phyloP scores from a whole-genome alignment of 2,888 invertebrate genomes.

The Catocala fraxini region DNA sequence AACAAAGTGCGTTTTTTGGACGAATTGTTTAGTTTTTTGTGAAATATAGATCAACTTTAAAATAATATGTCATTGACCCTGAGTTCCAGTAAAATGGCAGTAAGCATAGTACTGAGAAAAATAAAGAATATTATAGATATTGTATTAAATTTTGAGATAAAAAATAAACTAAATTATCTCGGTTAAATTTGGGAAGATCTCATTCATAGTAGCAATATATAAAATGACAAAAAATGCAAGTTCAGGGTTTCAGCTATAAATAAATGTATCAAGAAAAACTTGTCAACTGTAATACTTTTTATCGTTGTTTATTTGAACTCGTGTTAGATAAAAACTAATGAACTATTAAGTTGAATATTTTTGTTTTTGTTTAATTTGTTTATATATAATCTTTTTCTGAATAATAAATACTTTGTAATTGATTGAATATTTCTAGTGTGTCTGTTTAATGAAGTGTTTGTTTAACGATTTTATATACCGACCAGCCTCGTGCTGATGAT shows the following conservation, averaged over 20 bases:
- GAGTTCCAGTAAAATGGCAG: slow-evolving; percentile 60
- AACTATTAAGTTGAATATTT: neutral
- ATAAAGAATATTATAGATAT: slow-evolving; percentile 29
- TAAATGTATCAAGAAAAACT: slow-evolving; percentile 5
- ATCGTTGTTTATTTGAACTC: slow-evolving; percentile 4
- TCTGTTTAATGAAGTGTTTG: too few species aligned
- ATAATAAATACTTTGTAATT: too few species aligned
- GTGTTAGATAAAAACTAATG: slow-evolving; percentile 7
- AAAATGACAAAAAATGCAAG: slow-evolving; percentile 19
- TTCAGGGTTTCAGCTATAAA: slow-evolving; percentile 12
- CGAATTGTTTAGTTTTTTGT: slow-evolving; percentile 77
- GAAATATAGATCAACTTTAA: slow-evolving; percentile 83
- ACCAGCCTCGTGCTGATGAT: too few species aligned
- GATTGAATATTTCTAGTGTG: too few species aligned
- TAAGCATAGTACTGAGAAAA: slow-evolving; percentile 48
- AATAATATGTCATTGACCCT: slow-evolving; percentile 82
- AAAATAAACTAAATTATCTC: slow-evolving; percentile 18
- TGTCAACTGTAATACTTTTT: slow-evolving; percentile 6
- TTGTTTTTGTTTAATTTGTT: neutral
- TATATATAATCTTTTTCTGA: too few species aligned
- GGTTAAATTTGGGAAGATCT: slow-evolving; percentile 10
- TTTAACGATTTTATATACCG: too few species aligned
- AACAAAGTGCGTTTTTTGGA: slow-evolving; percentile 62
- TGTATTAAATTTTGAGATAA: slow-evolving; percentile 11
- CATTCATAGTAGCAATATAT: slow-evolving; percentile 13